Percentiles rank a stretch among this genome's conserved stretches.
Evolutionary conservation across 2,113 vertebrate genomes (phyloP).

Genomic region (Cebidichthys violaceus): DNA sequence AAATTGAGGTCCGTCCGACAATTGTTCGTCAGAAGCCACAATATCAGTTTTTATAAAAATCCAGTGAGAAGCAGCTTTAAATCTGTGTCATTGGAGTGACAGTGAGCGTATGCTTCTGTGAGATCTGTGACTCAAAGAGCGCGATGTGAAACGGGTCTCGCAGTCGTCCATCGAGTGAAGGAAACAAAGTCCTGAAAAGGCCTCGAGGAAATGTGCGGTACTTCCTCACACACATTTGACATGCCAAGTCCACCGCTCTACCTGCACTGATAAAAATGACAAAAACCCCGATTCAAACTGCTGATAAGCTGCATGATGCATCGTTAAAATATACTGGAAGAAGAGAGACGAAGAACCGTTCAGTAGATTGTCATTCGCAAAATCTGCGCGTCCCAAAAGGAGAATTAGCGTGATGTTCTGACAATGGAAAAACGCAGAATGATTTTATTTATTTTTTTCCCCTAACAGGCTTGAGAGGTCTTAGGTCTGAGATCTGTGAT

Average conservation of each 20-base stretch:
- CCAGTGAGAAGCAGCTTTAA: too few relatives aligned
- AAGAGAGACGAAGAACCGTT: not conserved
- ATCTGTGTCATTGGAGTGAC: not conserved
- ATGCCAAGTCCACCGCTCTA: not conserved
- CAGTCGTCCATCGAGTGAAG: not conserved
- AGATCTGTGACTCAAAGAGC: not conserved
- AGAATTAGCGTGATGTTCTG: conserved; percentile 30
- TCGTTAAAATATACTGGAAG: not conserved
- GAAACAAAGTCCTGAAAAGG: not conserved
- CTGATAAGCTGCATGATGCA: not conserved
- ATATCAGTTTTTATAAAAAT: too few relatives aligned
- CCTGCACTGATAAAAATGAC: not conserved
- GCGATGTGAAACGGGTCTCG: not conserved
- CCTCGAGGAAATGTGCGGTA: not conserved
- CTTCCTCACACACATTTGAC: not conserved
- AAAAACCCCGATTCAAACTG: not conserved
- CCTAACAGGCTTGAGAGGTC: conserved; percentile 81
- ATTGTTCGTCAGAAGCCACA: not conserved
- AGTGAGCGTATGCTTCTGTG: not conserved
- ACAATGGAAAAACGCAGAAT: conserved; percentile 63
- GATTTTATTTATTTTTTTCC: conserved; percentile 68
- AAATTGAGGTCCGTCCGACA: too few relatives aligned
- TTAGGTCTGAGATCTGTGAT: conserved; percentile 84
- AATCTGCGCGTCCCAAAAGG: not conserved
- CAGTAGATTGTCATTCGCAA: conserved; percentile 2